Evolutionary conservation across 1,140 invertebrate species (phyloP), one percentile per base, ranked within the genome.

Genomic region (Oppia nitens): DNA sequence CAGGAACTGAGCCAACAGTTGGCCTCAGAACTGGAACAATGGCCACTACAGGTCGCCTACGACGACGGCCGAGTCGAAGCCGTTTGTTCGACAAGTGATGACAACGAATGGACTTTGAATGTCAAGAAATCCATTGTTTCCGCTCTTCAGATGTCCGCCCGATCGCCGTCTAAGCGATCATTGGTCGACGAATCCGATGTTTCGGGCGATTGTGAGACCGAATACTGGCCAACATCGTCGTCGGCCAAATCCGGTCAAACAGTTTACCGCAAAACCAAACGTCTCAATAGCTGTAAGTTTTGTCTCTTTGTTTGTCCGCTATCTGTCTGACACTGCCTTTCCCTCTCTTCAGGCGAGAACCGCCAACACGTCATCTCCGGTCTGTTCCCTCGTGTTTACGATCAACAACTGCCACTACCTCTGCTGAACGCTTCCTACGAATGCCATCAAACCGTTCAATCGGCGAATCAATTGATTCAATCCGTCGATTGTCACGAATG

Each of bases 71-170:
- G n/a, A 25, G 23, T 61, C 4, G 45, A 20, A 14, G 6, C 29
- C 2, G 50, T 61, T 29, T 61, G 60, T 40, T 20, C 47, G 6
- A 24, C 48, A 27, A 9, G 14, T 1, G 48, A 27, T 12, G 60
- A 61, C 25, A 2, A 57, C 4, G 3, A 32, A 27, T 61, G 60
- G 60, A n/a, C 48, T 6, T 28, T 61, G 23, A 54, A 61, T 27
- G 26, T 61, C 21, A 61, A 61, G 27, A 61, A 61, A 29, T 60
- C 54, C 3, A 61, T 61, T n/a, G 25, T 61, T 4, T 61, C 60
- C 17, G 25, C 54, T 3, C 27, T 61, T 21, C 60, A 61, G 49
- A 40, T 61, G 20, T 23, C 40, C 21, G 17, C 27, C n/a, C 47
- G 12, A 25, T 29, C 54, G 21, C 20, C 20, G 6, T 20, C 45